phyloP scores from a whole-genome alignment of 2,888 invertebrate species.

The Polymixis lichenea region DNA sequence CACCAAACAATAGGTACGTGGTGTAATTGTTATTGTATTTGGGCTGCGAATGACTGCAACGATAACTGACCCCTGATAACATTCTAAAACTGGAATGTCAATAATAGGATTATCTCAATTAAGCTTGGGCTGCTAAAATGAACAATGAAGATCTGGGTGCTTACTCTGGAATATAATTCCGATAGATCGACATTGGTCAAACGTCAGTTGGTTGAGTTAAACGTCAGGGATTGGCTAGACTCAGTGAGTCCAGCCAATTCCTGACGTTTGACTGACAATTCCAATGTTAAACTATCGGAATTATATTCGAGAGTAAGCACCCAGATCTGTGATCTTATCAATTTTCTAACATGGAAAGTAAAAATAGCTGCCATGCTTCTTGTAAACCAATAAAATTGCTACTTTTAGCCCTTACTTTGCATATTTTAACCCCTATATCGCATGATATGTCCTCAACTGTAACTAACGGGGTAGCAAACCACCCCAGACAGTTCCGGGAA shows the following conservation, averaged over 20 bases:
- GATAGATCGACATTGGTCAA: too few species aligned
- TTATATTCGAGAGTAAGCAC: too few species aligned
- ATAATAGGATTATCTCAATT: slow-evolving; percentile 10
- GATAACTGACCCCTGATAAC: slow-evolving; percentile 8
- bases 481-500: slow-evolving; percentile 25
- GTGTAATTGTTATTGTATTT: slow-evolving; percentile 38
- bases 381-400: background rate
- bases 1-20: slow-evolving; percentile 22
- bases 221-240: too few species aligned
- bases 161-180: too few species aligned
- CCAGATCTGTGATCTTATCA: background rate
- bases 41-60: background rate
- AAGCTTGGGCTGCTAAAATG: background rate
- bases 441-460: background rate
- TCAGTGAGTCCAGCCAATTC: too few species aligned
- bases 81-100: slow-evolving; percentile 15
- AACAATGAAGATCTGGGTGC: background rate
- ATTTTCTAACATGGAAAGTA: too few species aligned
- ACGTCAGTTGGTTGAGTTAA: too few species aligned
- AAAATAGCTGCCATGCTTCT: background rate
- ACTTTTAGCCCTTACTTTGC: background rate
- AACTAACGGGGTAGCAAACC: slow-evolving; percentile 1
- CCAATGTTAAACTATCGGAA: too few species aligned
- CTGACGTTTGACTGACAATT: too few species aligned
- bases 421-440: slow-evolving; percentile 9